These are phyloP conservation scores for Esox masquinongy DNA, from an alignment of 2,797 vertebrate species.

Conservation along the genomic window DNA sequence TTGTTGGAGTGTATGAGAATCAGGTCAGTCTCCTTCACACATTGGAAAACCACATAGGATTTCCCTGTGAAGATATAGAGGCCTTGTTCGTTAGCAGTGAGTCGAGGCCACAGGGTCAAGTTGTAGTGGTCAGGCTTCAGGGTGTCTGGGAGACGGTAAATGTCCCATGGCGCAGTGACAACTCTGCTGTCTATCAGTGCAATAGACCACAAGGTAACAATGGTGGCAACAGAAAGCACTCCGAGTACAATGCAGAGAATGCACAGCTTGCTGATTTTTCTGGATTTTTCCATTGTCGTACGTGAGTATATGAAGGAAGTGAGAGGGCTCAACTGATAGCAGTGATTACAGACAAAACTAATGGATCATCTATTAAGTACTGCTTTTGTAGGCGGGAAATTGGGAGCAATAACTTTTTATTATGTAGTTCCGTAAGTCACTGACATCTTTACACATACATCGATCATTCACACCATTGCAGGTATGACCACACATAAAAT, in stretches of 20 bases:
- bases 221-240: not conserved
- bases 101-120: slow-evolving; percentile 79
- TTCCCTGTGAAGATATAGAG: slow-evolving; percentile 83
- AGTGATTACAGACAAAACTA: not conserved
- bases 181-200: no score
- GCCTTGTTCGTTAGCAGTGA: slow-evolving; percentile 17
- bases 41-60: slow-evolving; percentile 77
- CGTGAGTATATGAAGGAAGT: not conserved
- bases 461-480: not conserved
- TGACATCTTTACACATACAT: not conserved
- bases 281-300: slow-evolving; percentile 1
- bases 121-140: slow-evolving; percentile 76
- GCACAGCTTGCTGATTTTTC: not conserved
- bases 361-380: slow-evolving; percentile 5
- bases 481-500: not conserved
- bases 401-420: not conserved
- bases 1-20: slow-evolving; percentile 93
- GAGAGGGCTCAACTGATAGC: not conserved
- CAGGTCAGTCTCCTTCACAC: slow-evolving; percentile 71
- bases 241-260: not conserved
- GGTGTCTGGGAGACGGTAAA: slow-evolving; percentile 75
- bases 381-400: not conserved
- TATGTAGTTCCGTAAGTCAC: not conserved
- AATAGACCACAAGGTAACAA: not conserved
- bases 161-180: slow-evolving; percentile 72